A percentile compares a stretch with the other conserved stretches of the same genome.
Conservation (phyloP, 1,140 invertebrate genomes). For the Calosoma granatense region DNA sequence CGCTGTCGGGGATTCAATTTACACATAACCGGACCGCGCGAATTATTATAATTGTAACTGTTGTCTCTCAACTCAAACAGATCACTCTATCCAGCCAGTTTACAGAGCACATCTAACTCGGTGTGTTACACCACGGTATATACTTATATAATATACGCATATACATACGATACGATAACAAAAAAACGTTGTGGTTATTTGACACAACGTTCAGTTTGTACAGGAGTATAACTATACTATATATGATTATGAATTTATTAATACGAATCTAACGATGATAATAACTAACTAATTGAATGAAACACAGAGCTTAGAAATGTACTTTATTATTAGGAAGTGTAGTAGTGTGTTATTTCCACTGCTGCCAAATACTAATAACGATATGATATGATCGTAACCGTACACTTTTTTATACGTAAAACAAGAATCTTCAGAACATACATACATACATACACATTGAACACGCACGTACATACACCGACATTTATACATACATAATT, state of each 20-base stretch:
- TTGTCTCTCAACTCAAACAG: too few species aligned
- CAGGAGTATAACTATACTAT: neutral
- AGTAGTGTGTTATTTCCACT: conserved; percentile 4
- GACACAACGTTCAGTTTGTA: too few species aligned
- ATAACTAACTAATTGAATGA: conserved; percentile 3
- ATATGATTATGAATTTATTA: neutral
- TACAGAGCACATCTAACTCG: too few species aligned
- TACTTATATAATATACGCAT: too few species aligned
- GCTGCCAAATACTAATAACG: too few species aligned
- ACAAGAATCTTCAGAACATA: too few species aligned
- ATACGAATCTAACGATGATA: conserved; percentile 5
- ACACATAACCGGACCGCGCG: neutral
- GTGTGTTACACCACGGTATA: too few species aligned
- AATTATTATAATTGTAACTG: too few species aligned
- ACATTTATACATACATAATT: too few species aligned
- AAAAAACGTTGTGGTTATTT: neutral
- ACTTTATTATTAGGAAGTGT: neutral
- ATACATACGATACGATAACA: neutral
- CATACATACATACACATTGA: neutral
- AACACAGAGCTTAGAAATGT: conserved; percentile 4
- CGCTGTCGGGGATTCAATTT: neutral
- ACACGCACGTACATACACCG: too few species aligned
- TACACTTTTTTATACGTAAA: conserved; percentile 1
- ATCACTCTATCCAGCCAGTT: too few species aligned
- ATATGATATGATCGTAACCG: too few species aligned